A percentile compares a stretch with the other conserved stretches of the same genome.
Conservation (phyloP, 2,797 vertebrate genomes). For the Zalophus californianus region DNA sequence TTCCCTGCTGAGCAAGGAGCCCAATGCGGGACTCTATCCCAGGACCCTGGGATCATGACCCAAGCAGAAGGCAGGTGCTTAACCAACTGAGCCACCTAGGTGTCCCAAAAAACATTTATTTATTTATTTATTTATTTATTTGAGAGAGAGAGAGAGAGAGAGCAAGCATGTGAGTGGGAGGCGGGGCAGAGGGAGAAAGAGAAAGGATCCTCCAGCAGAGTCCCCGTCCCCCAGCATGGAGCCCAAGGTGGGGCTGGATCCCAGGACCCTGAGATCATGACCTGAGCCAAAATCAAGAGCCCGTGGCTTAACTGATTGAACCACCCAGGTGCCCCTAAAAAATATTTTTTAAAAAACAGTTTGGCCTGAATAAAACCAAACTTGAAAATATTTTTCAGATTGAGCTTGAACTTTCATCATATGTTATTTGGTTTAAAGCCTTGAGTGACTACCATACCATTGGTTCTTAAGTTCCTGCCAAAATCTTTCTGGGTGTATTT, state of each 20-base stretch:
- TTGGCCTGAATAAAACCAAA: background rate
- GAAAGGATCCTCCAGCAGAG: background rate
- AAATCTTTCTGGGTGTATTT: conserved; percentile 62
- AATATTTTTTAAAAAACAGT: background rate
- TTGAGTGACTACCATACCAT: conserved; percentile 8
- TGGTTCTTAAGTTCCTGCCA: conserved; percentile 45
- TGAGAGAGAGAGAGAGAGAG: background rate
- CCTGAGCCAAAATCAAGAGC: background rate
- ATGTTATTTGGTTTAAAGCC: conserved; percentile 16
- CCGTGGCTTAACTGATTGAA: background rate
- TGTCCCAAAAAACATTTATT: too few species aligned
- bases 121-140: too few species aligned
- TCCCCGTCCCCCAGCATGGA: background rate
- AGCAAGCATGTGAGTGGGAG: background rate
- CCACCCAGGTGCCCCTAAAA: background rate
- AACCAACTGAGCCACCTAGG: too few species aligned
- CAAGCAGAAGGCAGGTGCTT: too few species aligned
- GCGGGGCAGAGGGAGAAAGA: background rate
- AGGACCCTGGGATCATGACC: too few species aligned
- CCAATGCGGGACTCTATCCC: too few species aligned
- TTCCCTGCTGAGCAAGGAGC: too few species aligned
- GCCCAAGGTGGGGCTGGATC: background rate
- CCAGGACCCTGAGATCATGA: background rate
- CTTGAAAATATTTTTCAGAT: conserved; percentile 18
- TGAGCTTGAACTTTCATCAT: conserved; percentile 9